Evolutionary conservation across 1,140 invertebrate genomes (phyloP), one percentile per base, ranked within the genome.

Genomic region (Gryllus bimaculatus): DNA sequence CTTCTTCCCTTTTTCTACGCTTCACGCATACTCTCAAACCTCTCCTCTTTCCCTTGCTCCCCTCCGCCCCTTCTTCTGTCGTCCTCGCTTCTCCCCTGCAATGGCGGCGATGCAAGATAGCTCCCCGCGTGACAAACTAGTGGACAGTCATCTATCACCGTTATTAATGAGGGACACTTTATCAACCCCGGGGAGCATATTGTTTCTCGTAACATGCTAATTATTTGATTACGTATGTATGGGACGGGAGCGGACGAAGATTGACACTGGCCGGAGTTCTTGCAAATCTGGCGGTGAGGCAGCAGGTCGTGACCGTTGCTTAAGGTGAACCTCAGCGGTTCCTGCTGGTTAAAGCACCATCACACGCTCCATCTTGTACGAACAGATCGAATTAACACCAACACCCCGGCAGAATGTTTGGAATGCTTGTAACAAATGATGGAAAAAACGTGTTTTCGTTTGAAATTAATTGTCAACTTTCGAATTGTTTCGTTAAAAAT

Each of bases 131-230:
- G 54, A 66, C 54, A 66, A 66, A 66, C 54, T 66, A 18, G 54
- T 66, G 10, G 54, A 66, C 54, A 10, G 7, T 66, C 54, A 66
- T 66, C 10, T 66, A 66, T 66, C 54, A 66, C 54, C 18, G 54
- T 66, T 66, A 66, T 66, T 66, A 66, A 66, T 66, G 54, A 66
- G 54, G 54, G 54, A 66, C 54, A 66, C 54, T 66, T 66, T 7
- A 66, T 66, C 54, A 66, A 66, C 54, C 10, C 10, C 54, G 18
- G 10, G 18, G 54, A 66, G 54, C 54, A 66, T 66, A 66, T 66
- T 66, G 54, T 66, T 66, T 66, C 54, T 66, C 54, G 54, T 66
- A 66, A 66, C 54, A 66, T 66, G 54, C 54, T 66, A 66, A 66
- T 66, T 66, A 66, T 66, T 66, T 66, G 54, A 66, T 66, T 66